Percentiles rank a stretch among this genome's conserved stretches.
Conservation (phyloP, 2,888 invertebrate species). For the Cephus pulcher region DNA sequence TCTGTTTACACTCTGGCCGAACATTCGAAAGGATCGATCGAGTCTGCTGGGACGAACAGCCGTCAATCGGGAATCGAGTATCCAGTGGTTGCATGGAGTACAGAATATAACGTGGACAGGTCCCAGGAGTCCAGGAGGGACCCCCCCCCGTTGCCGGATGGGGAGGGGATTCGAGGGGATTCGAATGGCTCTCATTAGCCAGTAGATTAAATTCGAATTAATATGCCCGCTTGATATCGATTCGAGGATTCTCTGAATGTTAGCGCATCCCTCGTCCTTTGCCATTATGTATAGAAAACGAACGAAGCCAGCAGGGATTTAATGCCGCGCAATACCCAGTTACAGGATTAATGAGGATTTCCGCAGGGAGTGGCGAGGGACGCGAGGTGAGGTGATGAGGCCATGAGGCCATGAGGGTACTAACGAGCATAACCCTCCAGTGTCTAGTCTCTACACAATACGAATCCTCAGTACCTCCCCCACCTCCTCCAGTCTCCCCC, state of each 20-base stretch:
- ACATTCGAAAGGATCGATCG: neutral
- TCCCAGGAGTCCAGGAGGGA: neutral
- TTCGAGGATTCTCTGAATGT: neutral
- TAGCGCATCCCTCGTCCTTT: neutral
- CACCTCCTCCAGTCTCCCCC: no score
- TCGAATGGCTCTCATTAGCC: neutral
- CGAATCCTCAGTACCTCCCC: neutral
- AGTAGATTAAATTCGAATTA: neutral
- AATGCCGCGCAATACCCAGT: conserved; percentile 20
- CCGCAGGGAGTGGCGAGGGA: conserved; percentile 27
- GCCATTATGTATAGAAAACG: neutral
- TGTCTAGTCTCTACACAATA: neutral
- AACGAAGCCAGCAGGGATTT: neutral
- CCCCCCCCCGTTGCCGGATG: neutral
- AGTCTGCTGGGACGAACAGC: neutral
- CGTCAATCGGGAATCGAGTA: neutral
- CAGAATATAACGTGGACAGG: neutral
- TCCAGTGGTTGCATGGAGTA: neutral
- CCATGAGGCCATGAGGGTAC: neutral
- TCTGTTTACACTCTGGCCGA: neutral
- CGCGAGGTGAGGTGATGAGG: neutral
- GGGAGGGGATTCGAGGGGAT: neutral
- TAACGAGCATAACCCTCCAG: neutral
- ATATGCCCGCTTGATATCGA: neutral
- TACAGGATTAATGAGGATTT: conserved; percentile 52